A percentile compares a stretch with the other conserved stretches of the same genome.
Evolutionary conservation across 2,797 vertebrate species (phyloP).

Genomic region (Australoheros facetus): DNA sequence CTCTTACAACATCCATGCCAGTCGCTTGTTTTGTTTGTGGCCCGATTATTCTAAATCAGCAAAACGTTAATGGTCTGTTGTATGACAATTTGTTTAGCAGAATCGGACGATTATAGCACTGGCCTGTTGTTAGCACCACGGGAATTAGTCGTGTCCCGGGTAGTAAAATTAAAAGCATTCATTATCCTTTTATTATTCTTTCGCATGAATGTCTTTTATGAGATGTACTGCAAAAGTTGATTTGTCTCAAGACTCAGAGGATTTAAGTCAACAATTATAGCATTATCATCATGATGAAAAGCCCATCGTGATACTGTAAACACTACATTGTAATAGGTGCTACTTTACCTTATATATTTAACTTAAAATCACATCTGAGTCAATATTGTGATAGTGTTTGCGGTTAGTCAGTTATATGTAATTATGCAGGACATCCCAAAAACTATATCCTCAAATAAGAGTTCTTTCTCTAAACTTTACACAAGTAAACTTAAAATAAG

Average conservation of each 20-base stretch:
- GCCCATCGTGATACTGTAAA: background rate
- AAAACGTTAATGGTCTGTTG: background rate
- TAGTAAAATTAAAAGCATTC: background rate
- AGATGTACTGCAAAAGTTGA: background rate
- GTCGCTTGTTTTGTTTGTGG: constrained; percentile 19
- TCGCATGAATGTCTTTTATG: background rate
- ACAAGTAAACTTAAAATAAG: background rate
- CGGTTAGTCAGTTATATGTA: background rate
- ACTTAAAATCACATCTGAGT: background rate
- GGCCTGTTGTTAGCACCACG: constrained; percentile 2
- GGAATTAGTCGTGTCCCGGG: constrained; percentile 26
- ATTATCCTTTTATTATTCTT: background rate
- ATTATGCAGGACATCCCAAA: background rate
- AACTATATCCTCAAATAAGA: background rate
- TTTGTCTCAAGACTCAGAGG: background rate
- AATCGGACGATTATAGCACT: background rate
- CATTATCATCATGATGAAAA: background rate
- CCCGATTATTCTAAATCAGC: background rate
- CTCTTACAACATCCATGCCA: background rate
- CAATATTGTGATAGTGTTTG: background rate
- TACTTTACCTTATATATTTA: background rate
- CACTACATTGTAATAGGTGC: background rate
- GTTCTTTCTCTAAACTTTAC: background rate
- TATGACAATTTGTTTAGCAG: background rate
- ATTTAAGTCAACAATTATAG: background rate